Conservation (phyloP, 2,113 vertebrate genomes). For the Drymodes brunneopygia region DNA sequence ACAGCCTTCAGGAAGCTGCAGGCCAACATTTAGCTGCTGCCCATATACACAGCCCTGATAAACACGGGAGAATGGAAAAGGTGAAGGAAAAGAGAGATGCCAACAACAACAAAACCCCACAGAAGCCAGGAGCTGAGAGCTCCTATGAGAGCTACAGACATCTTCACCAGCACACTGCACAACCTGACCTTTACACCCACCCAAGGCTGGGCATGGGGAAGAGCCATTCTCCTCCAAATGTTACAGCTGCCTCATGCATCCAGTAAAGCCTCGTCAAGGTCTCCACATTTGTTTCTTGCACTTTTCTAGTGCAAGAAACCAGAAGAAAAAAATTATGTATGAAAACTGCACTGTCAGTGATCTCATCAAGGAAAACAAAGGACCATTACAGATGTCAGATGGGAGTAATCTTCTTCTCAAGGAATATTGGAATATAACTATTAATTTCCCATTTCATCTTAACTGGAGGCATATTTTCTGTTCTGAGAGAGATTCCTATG, state of each 20-base stretch:
- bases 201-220: not conserved
- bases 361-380: not conserved
- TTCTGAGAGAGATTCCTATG: not conserved
- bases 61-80: not conserved
- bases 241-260: not conserved
- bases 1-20: not conserved
- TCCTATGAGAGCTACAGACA: not conserved
- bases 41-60: not conserved
- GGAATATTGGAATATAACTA: not conserved
- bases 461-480: not conserved
- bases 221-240: not conserved
- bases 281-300: not conserved
- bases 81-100: not conserved
- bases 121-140: not conserved
- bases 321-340: not conserved
- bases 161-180: not conserved
- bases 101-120: not conserved
- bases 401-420: not conserved
- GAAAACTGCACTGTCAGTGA: not conserved
- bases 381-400: not conserved
- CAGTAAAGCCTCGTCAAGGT: not conserved
- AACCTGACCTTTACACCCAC: not conserved
- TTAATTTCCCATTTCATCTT: not conserved
- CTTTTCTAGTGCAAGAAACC: not conserved
- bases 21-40: not conserved